A percentile compares a stretch with the other conserved stretches of the same genome.
These are phyloP conservation scores for Hexactinellida sp. DNA, from an alignment of 37 sponge, comb jelly and placozoan species.

Conservation along the genomic window DNA sequence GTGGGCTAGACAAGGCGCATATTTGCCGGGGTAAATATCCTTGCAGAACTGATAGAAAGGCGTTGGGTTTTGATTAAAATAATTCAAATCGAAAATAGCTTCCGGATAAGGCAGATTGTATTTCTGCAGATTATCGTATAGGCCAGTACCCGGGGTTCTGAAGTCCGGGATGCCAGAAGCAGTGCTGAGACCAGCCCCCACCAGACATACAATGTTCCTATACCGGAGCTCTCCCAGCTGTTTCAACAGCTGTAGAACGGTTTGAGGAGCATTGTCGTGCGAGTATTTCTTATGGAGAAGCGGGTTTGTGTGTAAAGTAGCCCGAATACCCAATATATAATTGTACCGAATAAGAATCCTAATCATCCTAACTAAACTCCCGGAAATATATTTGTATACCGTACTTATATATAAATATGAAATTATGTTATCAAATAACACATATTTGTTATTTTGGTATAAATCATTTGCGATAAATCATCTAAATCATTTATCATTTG, in stretches of 20 bases:
- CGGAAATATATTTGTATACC: too few relatives aligned
- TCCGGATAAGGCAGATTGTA: constrained; percentile 66
- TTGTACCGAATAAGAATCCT: not conserved
- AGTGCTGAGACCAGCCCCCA: constrained; percentile 91
- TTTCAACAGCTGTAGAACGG: not conserved
- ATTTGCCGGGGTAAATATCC: constrained; percentile 69
- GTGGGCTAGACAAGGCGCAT: constrained; percentile 55
- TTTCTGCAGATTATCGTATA: constrained; percentile 81
- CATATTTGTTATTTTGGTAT: too few relatives aligned
- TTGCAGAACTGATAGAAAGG: constrained; percentile 64
- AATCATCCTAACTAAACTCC: not conserved
- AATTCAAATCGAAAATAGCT: constrained; percentile 68
- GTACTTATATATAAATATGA: too few relatives aligned
- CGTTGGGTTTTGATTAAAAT: constrained; percentile 50
- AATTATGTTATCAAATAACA: too few relatives aligned
- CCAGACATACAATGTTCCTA: constrained; percentile 60
- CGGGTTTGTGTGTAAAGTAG: not conserved
- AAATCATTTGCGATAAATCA: too few relatives aligned
- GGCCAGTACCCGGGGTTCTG: constrained; percentile 76
- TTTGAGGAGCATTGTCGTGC: not conserved
- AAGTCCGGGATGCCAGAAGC: constrained; percentile 93
- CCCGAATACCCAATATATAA: not conserved
- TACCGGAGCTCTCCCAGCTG: constrained; percentile 31
- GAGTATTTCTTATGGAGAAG: not conserved
- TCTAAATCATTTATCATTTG: too few relatives aligned